phyloP scores from a whole-genome alignment of 2,888 invertebrate species.

The Polydrusus cervinus region DNA sequence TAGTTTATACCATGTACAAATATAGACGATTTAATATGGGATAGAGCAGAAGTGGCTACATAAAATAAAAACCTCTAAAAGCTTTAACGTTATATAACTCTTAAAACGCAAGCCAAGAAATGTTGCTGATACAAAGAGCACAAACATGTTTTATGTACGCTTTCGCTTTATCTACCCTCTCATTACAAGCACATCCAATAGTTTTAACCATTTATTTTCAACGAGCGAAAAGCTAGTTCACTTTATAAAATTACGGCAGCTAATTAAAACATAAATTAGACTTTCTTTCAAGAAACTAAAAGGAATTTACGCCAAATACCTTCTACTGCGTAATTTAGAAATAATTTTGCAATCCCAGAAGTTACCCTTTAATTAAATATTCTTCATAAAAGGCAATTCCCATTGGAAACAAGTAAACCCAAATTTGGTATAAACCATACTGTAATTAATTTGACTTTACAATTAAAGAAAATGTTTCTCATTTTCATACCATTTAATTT shows the following conservation, averaged over 20 bases:
- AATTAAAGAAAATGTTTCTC: background rate
- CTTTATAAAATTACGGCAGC: background rate
- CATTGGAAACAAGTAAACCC: background rate
- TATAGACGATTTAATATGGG: no score
- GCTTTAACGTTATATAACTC: no score
- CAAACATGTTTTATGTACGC: no score
- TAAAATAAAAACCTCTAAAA: no score
- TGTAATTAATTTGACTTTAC: background rate
- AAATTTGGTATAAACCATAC: background rate
- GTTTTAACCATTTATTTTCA: no score
- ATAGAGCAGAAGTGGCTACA: no score
- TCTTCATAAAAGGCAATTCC: background rate
- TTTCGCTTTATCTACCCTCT: no score
- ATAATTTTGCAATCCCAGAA: slow-evolving; percentile 1
- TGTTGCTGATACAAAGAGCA: no score
- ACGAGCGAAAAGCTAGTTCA: background rate
- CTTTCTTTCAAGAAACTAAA: background rate
- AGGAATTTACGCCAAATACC: background rate
- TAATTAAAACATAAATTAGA: slow-evolving; percentile 4
- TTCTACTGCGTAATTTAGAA: background rate
- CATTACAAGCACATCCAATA: no score
- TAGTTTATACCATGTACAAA: no score
- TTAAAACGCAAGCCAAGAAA: no score
- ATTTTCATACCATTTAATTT: no score
- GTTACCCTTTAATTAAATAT: background rate